Percentiles rank a stretch among this genome's conserved stretches.
phyloP scores from a whole-genome alignment of 2,888 invertebrate genomes.

The Sinodicranocentrus sp. region DNA sequence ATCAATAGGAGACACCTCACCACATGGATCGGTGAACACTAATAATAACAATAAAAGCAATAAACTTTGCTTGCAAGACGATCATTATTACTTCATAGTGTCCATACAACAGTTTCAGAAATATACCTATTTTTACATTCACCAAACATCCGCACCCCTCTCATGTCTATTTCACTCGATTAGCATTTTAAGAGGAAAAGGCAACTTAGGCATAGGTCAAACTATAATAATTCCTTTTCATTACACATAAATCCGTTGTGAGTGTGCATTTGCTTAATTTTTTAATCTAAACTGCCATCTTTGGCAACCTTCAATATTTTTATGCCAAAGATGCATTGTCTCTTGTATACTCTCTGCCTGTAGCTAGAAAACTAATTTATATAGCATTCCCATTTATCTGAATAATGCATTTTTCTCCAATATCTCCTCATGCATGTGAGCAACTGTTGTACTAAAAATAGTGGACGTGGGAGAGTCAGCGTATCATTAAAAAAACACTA shows the following conservation, averaged over 20 bases:
- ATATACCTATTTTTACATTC: not conserved
- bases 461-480: slow-evolving; percentile 1
- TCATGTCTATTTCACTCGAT: slow-evolving; percentile 30
- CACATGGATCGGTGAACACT: slow-evolving; percentile 19
- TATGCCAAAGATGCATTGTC: not conserved
- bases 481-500: not conserved
- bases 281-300: slow-evolving; percentile 54
- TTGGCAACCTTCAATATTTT: slow-evolving; percentile 50
- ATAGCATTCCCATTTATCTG: too few species aligned
- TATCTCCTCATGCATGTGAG: too few species aligned
- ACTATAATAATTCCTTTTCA: slow-evolving; percentile 35
- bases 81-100: slow-evolving; percentile 36
- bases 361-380: not conserved
- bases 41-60: slow-evolving; percentile 35
- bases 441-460: not conserved
- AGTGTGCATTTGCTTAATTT: slow-evolving; percentile 35
- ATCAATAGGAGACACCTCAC: slow-evolving; percentile 25
- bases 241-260: not conserved
- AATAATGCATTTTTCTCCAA: too few species aligned
- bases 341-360: not conserved
- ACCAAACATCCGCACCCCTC: not conserved
- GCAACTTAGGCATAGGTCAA: slow-evolving; percentile 31
- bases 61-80: slow-evolving; percentile 32
- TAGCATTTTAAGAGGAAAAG: slow-evolving; percentile 45
- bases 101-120: not conserved